These are phyloP conservation scores for Orchesella cincta DNA, from an alignment of 1,140 invertebrate species.

Conservation along the genomic window DNA sequence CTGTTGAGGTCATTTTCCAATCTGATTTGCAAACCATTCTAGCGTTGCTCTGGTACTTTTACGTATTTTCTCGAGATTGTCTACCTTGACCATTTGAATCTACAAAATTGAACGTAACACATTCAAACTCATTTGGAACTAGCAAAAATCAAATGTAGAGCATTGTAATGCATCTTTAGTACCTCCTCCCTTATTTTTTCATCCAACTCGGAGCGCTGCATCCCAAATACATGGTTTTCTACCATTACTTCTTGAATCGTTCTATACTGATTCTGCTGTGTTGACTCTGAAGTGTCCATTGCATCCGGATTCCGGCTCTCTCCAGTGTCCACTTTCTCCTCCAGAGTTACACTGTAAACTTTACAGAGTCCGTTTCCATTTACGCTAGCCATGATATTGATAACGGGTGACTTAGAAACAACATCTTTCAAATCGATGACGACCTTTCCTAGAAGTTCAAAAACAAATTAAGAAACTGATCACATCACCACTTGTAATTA, in stretches of 20 bases:
- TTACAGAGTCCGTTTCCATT: conserved; percentile 90
- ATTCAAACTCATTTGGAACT: conserved; percentile 12
- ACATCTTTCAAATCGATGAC: conserved; percentile 79
- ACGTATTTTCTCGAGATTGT: conserved; percentile 89
- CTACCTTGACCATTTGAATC: conserved; percentile 82
- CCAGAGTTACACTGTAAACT: conserved; percentile 78
- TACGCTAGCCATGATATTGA: conserved; percentile 92
- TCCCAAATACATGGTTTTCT: conserved; percentile 67
- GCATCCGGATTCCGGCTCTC: no score
- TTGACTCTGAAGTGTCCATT: no score
- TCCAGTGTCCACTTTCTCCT: conserved; percentile 75
- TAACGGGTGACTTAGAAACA: conserved; percentile 87
- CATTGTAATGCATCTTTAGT: not conserved
- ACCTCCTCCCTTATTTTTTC: conserved; percentile 43
- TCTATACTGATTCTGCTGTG: conserved; percentile 17
- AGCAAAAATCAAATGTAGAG: not conserved
- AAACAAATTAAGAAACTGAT: not conserved
- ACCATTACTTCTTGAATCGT: conserved; percentile 71
- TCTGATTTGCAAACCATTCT: conserved; percentile 87
- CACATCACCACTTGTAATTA: no score
- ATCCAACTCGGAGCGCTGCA: conserved; percentile 70
- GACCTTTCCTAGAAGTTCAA: conserved; percentile 65
- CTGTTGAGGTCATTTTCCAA: conserved; percentile 74
- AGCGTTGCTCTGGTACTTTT: conserved; percentile 93
- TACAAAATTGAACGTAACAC: conserved; percentile 55